Percentiles rank a stretch among this genome's conserved stretches.
These are phyloP conservation scores for Neoniphon sammara DNA, from an alignment of 2,797 vertebrate species.

Conservation along the genomic window DNA sequence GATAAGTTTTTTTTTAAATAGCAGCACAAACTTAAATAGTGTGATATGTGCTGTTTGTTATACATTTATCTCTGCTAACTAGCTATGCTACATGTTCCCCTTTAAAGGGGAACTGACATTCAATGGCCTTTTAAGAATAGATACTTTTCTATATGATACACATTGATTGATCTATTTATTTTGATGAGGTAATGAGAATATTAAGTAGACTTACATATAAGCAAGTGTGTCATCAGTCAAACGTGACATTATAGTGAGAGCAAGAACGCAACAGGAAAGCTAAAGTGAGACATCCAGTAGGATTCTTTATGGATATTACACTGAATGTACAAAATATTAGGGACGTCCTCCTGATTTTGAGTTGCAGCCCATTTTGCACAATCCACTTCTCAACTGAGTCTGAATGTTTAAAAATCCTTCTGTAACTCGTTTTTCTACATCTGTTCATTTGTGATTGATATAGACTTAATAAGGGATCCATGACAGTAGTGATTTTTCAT, in stretches of 20 bases:
- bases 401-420: slow-evolving; percentile 7
- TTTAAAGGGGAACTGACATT: background rate
- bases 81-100: too few species aligned
- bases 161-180: background rate
- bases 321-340: too few species aligned
- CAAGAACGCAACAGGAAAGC: background rate
- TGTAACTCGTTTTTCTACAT: background rate
- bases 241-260: background rate
- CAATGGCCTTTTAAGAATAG: background rate
- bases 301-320: background rate
- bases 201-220: background rate
- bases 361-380: too few species aligned
- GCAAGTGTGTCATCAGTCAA: background rate
- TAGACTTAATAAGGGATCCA: background rate
- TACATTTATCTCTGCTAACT: too few species aligned
- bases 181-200: background rate
- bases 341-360: too few species aligned
- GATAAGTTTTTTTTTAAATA: slow-evolving; percentile 2
- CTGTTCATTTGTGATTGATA: slow-evolving; percentile 3
- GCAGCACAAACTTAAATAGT: background rate
- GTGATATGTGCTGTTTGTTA: too few species aligned
- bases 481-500: slow-evolving; percentile 5
- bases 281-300: background rate
- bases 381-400: too few species aligned
- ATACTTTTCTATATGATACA: background rate